A percentile compares a stretch with the other conserved stretches of the same genome.
Evolutionary conservation across 2,113 vertebrate species (phyloP).

Genomic region (rat (Rattus norvegicus)): GRCr8 NC_086020.1:16244001-16244500

Average conservation of each 20-base stretch:
- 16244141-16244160: neutral
- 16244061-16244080: neutral
- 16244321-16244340: neutral
- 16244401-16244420: neutral
- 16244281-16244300: neutral
- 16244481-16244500: neutral
- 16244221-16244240: neutral
- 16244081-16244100: slow-evolving; percentile 12
- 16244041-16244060: neutral
- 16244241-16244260: slow-evolving; percentile 38
- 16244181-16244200: neutral
- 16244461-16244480: neutral
- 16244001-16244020: neutral
- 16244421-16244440: neutral
- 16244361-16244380: neutral
- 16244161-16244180: neutral
- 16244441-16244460: neutral
- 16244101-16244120: slow-evolving; percentile 25
- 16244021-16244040: neutral
- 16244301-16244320: neutral
- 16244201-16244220: neutral
- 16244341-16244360: neutral
- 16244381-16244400: neutral
- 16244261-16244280: neutral
- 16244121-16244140: neutral